phyloP scores from a whole-genome alignment of 2,797 vertebrate species.

The Chaunax sp. region DNA sequence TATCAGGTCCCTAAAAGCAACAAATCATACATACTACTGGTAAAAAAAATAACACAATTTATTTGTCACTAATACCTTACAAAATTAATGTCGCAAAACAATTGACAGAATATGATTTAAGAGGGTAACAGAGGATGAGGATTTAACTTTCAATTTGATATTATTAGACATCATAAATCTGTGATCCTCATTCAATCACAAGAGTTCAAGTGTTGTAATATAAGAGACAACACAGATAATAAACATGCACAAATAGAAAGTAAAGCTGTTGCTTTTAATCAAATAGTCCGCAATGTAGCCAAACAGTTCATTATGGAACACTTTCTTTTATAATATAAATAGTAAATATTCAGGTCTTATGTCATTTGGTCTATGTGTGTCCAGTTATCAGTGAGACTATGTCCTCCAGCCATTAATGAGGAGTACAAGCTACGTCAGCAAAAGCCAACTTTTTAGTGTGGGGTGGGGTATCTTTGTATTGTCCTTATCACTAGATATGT shows the following conservation, averaged over 20 bases:
- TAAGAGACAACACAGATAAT: not conserved
- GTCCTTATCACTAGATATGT: not conserved
- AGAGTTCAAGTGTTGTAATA: not conserved
- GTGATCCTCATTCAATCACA: not conserved
- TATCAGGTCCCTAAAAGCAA: conserved; percentile 86
- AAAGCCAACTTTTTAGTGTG: not conserved
- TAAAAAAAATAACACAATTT: not conserved
- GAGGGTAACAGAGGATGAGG: not conserved
- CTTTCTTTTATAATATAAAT: no score
- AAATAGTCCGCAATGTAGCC: not conserved
- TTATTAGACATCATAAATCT: conserved; percentile 4
- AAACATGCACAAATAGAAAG: conserved; percentile 1
- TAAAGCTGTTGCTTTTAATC: not conserved
- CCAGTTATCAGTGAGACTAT: conserved; percentile 6
- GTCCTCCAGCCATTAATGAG: not conserved
- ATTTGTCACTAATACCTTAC: not conserved
- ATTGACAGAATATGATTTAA: not conserved
- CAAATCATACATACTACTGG: conserved; percentile 31
- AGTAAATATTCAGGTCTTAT: conserved; percentile 19
- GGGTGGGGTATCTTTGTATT: not conserved
- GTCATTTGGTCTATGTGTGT: conserved; percentile 10
- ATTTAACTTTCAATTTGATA: not conserved
- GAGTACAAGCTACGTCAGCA: not conserved
- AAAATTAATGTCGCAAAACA: not conserved
- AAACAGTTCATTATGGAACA: not conserved